These are phyloP conservation scores for Theristicus caerulescens DNA, from an alignment of 2,113 vertebrate species.

Conservation along the genomic window DNA sequence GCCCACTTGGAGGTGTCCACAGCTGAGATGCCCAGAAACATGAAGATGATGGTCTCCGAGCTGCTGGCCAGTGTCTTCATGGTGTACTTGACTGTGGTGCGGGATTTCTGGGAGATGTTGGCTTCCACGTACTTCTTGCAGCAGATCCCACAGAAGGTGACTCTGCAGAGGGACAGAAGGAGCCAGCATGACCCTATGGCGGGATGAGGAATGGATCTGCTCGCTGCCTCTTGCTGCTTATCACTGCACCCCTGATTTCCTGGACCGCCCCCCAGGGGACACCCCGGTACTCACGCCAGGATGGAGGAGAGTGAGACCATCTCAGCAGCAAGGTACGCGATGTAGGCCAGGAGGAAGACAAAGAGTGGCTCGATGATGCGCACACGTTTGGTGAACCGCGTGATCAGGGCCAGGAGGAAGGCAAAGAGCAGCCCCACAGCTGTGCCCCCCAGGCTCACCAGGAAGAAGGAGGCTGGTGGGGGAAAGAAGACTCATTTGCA, in stretches of 20 bases:
- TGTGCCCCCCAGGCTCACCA: conserved; percentile 93
- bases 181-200: not conserved
- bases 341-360: conserved; percentile 92
- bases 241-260: not conserved
- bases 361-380: conserved; percentile 97
- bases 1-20: conserved; percentile 97
- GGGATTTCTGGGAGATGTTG: conserved; percentile 97
- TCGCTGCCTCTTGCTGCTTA: not conserved
- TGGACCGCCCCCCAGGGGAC: no score
- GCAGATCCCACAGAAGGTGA: conserved; percentile 94
- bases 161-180: conserved; percentile 70
- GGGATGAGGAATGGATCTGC: not conserved
- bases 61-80: conserved; percentile 98
- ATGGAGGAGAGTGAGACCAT: conserved; percentile 94
- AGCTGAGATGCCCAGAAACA: conserved; percentile 94
- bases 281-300: conserved; percentile 84
- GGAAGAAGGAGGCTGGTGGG: conserved; percentile 89
- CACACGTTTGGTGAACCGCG: conserved; percentile 95
- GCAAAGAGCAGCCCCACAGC: conserved; percentile 93
- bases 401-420: conserved; percentile 90
- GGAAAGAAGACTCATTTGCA: not conserved
- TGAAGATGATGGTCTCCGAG: conserved; percentile 96
- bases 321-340: conserved; percentile 94
- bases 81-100: conserved; percentile 95
- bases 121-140: conserved; percentile 98